A percentile compares a stretch with the other conserved stretches of the same genome.
Conservation (phyloP, 2,797 vertebrate genomes). For the Nannoperca obscura region DNA sequence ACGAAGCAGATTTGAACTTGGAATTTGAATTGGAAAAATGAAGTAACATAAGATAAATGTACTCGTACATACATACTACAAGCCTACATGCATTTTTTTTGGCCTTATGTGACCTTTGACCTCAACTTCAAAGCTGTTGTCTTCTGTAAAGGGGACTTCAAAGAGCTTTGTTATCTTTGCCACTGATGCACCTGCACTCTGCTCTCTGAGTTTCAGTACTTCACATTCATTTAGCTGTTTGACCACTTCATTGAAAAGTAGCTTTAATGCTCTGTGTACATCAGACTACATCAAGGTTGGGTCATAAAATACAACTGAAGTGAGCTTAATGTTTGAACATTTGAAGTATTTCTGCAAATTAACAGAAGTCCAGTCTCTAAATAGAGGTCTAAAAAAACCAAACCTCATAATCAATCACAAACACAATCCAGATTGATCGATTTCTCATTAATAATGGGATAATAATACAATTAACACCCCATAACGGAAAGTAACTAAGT, state of each 20-base stretch:
- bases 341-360: neutral
- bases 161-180: constrained; percentile 19
- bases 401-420: neutral
- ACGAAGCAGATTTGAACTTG: no score
- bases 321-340: neutral
- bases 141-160: constrained; percentile 25
- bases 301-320: neutral
- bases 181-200: constrained; percentile 53
- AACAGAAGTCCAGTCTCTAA: neutral
- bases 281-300: neutral
- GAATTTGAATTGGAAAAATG: neutral
- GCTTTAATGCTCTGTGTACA: neutral
- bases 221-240: neutral
- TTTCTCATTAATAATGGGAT: neutral
- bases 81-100: neutral
- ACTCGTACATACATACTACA: neutral
- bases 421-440: neutral
- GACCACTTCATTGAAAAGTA: no score
- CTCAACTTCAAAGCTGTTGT: constrained; percentile 34
- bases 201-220: no score
- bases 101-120: neutral
- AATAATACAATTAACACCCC: neutral
- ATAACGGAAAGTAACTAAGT: neutral
- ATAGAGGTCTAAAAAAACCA: neutral
- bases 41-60: neutral